Evolutionary conservation across 2,797 vertebrate genomes (phyloP).

Genomic region (Dermochelys coriacea): DNA sequence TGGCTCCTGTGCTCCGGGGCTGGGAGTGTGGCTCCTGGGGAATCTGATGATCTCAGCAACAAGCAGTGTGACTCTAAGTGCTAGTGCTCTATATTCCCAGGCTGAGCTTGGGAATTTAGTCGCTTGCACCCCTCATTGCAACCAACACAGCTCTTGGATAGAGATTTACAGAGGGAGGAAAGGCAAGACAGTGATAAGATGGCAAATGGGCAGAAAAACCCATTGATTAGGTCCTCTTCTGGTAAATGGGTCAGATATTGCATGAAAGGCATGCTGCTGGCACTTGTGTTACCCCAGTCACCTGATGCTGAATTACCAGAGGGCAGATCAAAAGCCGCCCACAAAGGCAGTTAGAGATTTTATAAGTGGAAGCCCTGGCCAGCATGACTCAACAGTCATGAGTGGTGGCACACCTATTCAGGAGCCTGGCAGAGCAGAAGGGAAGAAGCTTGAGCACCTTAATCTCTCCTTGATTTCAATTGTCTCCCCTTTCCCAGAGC

Average conservation of each 20-base stretch:
- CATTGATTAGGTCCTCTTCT: slow-evolving; percentile 27
- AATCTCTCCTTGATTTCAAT: slow-evolving; percentile 20
- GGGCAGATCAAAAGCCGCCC: slow-evolving; percentile 44
- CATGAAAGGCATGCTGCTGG: slow-evolving; percentile 37
- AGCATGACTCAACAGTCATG: slow-evolving; percentile 62
- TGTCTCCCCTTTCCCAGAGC: background rate
- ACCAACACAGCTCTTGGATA: accelerated
- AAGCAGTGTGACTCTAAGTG: accelerated
- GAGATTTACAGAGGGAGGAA: background rate
- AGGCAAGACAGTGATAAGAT: background rate
- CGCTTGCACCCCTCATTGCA: background rate
- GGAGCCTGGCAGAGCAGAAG: slow-evolving; percentile 59
- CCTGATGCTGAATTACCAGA: slow-evolving; percentile 38
- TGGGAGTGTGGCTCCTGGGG: background rate
- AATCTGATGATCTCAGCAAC: background rate
- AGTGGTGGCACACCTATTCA: slow-evolving; percentile 59
- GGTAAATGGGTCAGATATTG: slow-evolving; percentile 57
- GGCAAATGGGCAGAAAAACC: background rate
- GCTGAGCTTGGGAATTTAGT: background rate
- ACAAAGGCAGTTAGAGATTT: slow-evolving; percentile 37
- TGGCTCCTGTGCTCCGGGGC: background rate
- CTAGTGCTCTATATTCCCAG: background rate
- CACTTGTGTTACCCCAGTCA: slow-evolving; percentile 20
- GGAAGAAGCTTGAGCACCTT: slow-evolving; percentile 41
- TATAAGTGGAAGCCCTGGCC: slow-evolving; percentile 61